A percentile compares a stretch with the other conserved stretches of the same genome.
Evolutionary conservation across 1,140 invertebrate genomes (phyloP).

Genomic region (Drosophila parvula): DNA sequence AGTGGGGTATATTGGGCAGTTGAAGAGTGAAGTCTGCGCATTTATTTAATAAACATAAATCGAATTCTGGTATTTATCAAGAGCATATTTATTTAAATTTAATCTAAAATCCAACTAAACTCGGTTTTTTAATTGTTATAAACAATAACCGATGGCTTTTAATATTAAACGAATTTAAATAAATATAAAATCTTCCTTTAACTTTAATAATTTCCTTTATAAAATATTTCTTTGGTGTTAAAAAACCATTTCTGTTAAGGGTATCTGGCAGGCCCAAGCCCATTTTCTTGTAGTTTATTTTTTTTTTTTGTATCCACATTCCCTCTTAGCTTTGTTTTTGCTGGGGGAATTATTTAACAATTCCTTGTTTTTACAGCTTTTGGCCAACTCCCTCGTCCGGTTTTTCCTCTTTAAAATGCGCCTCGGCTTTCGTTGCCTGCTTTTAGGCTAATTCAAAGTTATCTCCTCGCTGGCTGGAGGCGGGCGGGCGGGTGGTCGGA

Average conservation of each 20-base stretch:
- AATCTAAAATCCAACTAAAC: not conserved
- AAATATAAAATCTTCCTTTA: not conserved
- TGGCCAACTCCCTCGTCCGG: not conserved
- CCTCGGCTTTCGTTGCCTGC: constrained; percentile 11
- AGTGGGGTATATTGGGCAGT: not conserved
- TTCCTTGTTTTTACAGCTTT: constrained; percentile 4
- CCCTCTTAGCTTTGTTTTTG: not conserved
- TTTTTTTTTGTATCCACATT: not conserved
- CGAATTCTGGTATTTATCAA: not conserved
- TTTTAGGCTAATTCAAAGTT: constrained; percentile 44
- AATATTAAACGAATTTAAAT: not conserved
- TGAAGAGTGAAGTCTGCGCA: not conserved
- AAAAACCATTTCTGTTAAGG: not conserved
- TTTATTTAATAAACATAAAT: not conserved
- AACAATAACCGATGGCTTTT: not conserved
- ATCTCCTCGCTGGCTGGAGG: constrained; percentile 6
- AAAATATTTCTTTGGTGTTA: no score
- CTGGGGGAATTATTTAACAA: constrained; percentile 12
- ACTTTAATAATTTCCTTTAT: not conserved
- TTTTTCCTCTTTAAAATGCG: constrained; percentile 7
- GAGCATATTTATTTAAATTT: not conserved
- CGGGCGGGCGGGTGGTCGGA: not conserved
- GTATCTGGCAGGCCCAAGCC: not conserved
- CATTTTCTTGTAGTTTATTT: not conserved
- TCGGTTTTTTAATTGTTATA: not conserved